Evolutionary conservation across 2,888 invertebrate genomes (phyloP), one percentile per base, ranked within the genome.

Genomic region (Mythimna lalbum): DNA sequence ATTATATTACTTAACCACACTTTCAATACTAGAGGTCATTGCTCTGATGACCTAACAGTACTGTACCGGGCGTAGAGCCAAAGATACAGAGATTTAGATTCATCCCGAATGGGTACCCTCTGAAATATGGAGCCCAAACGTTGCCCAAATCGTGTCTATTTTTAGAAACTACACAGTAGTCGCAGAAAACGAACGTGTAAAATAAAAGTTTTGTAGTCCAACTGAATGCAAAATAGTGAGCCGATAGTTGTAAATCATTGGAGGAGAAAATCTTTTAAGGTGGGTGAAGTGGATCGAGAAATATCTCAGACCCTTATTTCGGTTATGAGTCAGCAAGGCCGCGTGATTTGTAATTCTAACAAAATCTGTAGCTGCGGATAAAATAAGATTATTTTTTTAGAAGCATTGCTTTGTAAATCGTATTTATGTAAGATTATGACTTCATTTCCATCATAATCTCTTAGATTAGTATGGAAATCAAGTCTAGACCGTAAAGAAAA

Each of bases 21-120:
- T 86, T 88, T 81, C 76, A 87, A 89, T 88, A 83, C 68, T 86
- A 86, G 85, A 88, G 89, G 88, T 87, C 89, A 85, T 81, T 86
- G 88, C 71, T 76, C 87, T 80, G 80, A 83, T 89, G 90, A 91
- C 90, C 91, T 79, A 84, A 85, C 84, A 84, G 69, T 83, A 82
- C 83, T 84, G 82, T 84, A 72, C 80, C 73, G 90, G 92, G 91
- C 89, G 84, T 68, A 62, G 86, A 90, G 92, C 92, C 93, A 93
- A 90, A 85, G 88, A 90, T 90, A 89, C 86, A 82, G 87, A 90
- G 91, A 93, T 93, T 93, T 91, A 92, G 90, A 91, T 90, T 90
- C 89, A 90, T 90, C 88, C 90, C 86, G 70, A 90, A 89, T 85
- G 87, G 88, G 83, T 81, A 82, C 75, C 84, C 82, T 83, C 88